These are phyloP conservation scores for Planococcus citri DNA, from an alignment of 1,140 invertebrate species.

Conservation along the genomic window DNA sequence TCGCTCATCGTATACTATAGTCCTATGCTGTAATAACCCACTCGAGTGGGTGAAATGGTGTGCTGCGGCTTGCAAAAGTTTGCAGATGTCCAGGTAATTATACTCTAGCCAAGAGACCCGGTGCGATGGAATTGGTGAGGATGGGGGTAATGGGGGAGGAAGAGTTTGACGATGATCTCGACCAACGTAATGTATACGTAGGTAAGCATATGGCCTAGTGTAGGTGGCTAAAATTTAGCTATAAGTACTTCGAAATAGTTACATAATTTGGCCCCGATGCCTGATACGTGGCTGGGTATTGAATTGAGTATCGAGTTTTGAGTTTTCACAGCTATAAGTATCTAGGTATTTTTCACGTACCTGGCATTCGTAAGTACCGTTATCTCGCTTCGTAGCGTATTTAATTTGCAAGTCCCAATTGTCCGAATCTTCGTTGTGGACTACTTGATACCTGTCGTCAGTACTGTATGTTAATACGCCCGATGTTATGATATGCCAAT, in stretches of 20 bases:
- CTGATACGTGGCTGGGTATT: not conserved
- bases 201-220: too few species aligned
- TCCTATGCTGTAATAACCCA: too few species aligned
- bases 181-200: too few species aligned
- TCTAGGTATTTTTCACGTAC: conserved; percentile 40
- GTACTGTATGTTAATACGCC: conserved; percentile 81
- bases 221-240: too few species aligned
- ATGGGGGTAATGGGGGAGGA: too few species aligned
- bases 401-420: conserved; percentile 90
- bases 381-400: conserved; percentile 79
- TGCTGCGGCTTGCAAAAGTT: not conserved
- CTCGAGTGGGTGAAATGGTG: not conserved
- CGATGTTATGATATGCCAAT: conserved; percentile 85
- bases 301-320: too few species aligned
- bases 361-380: conserved; percentile 91
- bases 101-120: too few species aligned
- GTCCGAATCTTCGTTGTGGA: conserved; percentile 58
- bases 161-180: too few species aligned
- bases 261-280: not conserved
- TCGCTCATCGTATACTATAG: too few species aligned
- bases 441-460: conserved; percentile 73
- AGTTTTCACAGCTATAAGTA: too few species aligned
- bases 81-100: not conserved
- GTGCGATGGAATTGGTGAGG: not conserved
- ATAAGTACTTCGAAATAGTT: too few species aligned